phyloP scores from a whole-genome alignment of 53 echinoderm and acorn worm species.

The Holothuria scabra region DNA sequence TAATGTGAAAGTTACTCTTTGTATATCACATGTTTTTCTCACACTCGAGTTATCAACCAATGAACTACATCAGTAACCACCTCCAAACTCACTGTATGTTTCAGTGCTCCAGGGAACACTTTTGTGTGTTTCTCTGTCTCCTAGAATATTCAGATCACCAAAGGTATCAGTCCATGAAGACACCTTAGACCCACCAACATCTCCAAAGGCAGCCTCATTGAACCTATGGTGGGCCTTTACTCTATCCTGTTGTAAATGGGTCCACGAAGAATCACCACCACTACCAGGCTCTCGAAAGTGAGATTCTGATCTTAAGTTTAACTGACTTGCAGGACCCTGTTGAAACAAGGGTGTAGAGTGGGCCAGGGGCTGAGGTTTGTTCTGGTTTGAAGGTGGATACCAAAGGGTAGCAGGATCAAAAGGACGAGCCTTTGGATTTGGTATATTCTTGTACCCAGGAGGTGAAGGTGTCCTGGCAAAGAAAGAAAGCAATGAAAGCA shows the following conservation, averaged over 20 bases:
- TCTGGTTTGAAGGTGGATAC: constrained; percentile 53
- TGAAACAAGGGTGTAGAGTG: constrained; percentile 83
- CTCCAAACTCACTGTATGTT: constrained; percentile 28
- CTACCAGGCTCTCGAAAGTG: neutral
- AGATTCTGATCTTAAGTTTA: neutral
- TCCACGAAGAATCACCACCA: neutral
- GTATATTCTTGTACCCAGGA: constrained; percentile 4
- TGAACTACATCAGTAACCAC: neutral
- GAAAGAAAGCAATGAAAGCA: neutral
- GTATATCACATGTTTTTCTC: no score
- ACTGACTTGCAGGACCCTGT: constrained; percentile 64
- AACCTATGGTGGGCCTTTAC: neutral
- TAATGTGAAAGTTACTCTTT: no score
- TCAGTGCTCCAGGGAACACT: constrained; percentile 3
- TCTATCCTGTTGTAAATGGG: neutral
- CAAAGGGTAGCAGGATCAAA: constrained; percentile 58
- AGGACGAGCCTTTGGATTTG: constrained; percentile 39
- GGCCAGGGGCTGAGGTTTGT: constrained; percentile 73
- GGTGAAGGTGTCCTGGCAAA: constrained; percentile 19
- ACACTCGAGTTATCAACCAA: no score
- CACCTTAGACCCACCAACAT: neutral
- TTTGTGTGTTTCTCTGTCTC: no score
- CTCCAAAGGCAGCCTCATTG: neutral
- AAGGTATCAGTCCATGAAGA: constrained; percentile 12
- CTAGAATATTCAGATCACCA: constrained; percentile 3